A percentile compares a stretch with the other conserved stretches of the same genome.
phyloP scores from a whole-genome alignment of 2,113 vertebrate species.

The Sinocyclocheilus anophthalmus region DNA sequence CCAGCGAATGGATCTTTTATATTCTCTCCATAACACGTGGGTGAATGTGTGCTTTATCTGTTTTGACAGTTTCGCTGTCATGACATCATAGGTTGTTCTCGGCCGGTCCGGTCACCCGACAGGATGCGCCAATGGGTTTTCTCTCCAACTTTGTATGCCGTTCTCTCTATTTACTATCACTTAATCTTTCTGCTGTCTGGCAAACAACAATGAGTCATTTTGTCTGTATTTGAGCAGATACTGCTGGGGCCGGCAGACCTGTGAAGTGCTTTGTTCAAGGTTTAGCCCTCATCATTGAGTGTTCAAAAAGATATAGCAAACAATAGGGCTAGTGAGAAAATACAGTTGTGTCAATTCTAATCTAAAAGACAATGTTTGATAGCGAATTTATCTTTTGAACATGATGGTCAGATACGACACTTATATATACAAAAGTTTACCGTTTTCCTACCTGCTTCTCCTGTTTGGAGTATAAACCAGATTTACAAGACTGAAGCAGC shows the following conservation, averaged over 20 bases:
- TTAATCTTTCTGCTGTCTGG: slow-evolving; percentile 65
- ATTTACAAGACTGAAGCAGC: slow-evolving; percentile 1
- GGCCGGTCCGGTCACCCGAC: slow-evolving; percentile 9
- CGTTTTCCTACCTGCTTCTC: slow-evolving; percentile 14
- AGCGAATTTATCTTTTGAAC: neutral
- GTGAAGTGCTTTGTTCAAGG: slow-evolving; percentile 24
- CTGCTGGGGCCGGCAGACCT: neutral
- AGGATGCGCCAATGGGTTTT: neutral
- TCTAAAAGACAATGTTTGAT: neutral
- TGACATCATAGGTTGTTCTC: slow-evolving; percentile 49
- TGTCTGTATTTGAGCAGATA: slow-evolving; percentile 24
- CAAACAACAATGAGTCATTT: slow-evolving; percentile 57
- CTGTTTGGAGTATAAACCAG: slow-evolving; percentile 16
- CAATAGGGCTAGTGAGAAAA: slow-evolving; percentile 16
- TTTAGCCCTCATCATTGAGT: neutral
- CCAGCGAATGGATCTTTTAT: slow-evolving; percentile 36
- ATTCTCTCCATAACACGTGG: slow-evolving; percentile 8
- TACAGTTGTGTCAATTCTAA: slow-evolving; percentile 36
- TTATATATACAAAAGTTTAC: neutral
- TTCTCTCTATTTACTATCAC: slow-evolving; percentile 42
- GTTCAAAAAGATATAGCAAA: neutral
- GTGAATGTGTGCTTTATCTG: neutral
- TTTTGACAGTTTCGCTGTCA: slow-evolving; percentile 36
- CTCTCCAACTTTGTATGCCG: neutral
- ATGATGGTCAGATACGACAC: neutral